phyloP scores from a whole-genome alignment of 2,888 invertebrate genomes.

The Tenthredo scrophulariae region DNA sequence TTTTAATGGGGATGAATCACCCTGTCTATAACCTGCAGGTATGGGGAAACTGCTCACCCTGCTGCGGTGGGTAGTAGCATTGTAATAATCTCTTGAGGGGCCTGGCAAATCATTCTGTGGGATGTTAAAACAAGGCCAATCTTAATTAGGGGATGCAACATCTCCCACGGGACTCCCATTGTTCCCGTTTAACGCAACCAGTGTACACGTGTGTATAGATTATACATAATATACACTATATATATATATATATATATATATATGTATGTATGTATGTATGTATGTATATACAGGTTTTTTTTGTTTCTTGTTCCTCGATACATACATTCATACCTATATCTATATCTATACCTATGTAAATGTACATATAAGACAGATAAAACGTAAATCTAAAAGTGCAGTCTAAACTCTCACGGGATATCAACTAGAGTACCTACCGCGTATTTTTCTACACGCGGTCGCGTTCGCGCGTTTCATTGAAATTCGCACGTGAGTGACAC shows the following conservation, averaged over 20 bases:
- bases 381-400: constrained; percentile 60
- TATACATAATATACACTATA: neutral
- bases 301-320: neutral
- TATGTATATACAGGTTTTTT: too few species aligned
- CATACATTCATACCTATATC: neutral
- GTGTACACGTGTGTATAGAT: neutral
- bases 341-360: neutral
- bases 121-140: constrained; percentile 67
- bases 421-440: constrained; percentile 72
- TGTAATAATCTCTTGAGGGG: constrained; percentile 56
- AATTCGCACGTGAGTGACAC: constrained; percentile 9
- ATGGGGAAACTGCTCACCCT: constrained; percentile 47
- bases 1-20: constrained; percentile 26
- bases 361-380: neutral
- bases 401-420: constrained; percentile 71
- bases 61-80: constrained; percentile 19
- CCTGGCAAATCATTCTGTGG: constrained; percentile 53
- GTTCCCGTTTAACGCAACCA: constrained; percentile 56
- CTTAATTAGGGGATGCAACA: constrained; percentile 71
- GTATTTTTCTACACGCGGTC: constrained; percentile 17
- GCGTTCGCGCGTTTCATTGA: constrained; percentile 16
- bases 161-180: constrained; percentile 60
- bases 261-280: neutral
- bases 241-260: neutral
- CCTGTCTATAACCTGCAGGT: neutral